These are phyloP conservation scores for Drosophila histrio DNA, from an alignment of 2,888 invertebrate genomes.

Conservation along the genomic window DNA sequence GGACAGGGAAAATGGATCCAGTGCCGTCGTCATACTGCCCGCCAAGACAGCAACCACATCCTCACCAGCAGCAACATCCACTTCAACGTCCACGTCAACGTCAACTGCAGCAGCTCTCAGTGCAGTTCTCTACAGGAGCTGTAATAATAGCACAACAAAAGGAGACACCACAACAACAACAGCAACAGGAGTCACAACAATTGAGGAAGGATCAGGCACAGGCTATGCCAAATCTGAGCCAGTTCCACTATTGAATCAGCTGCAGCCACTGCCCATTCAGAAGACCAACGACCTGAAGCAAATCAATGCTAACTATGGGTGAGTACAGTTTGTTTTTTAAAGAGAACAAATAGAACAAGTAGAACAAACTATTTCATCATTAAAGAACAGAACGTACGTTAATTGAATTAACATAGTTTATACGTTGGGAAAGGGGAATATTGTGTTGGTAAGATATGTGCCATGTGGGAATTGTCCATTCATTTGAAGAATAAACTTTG, in stretches of 20 bases:
- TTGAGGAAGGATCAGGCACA: constrained; percentile 5
- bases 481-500: too few relatives aligned
- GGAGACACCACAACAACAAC: constrained; percentile 1
- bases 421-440: too few relatives aligned
- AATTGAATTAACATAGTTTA: constrained; percentile 62
- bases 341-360: too few relatives aligned
- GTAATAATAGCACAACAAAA: constrained; percentile 36
- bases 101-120: constrained; percentile 7
- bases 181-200: constrained; percentile 21
- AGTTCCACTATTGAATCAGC: constrained; percentile 62
- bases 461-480: too few relatives aligned
- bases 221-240: constrained; percentile 56
- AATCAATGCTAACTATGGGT: constrained; percentile 51
- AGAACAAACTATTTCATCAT: constrained; percentile 23
- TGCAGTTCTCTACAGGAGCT: constrained; percentile 57
- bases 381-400: constrained; percentile 10
- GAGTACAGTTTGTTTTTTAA: too few relatives aligned
- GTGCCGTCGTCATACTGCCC: constrained; percentile 60
- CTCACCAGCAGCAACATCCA: constrained; percentile 27
- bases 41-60: constrained; percentile 23
- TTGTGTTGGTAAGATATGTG: too few relatives aligned
- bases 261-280: constrained; percentile 48
- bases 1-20: constrained; percentile 50
- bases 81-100: constrained; percentile 9
- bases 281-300: constrained; percentile 64